Conservation (phyloP, 2,113 vertebrate genomes). For the Channa maculata region DNA sequence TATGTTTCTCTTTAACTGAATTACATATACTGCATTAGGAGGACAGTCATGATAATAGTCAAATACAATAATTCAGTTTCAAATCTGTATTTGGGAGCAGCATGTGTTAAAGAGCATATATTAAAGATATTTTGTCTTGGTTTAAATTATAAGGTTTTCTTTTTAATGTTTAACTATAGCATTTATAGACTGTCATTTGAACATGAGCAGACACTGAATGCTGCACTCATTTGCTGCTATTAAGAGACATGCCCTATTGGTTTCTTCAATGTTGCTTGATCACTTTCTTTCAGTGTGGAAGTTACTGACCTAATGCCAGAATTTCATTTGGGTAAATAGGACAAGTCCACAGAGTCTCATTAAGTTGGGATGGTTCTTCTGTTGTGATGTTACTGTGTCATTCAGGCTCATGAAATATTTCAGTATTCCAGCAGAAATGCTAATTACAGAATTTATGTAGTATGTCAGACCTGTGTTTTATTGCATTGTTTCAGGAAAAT, state of each 20-base stretch:
- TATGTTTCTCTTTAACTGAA: neutral
- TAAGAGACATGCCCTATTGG: neutral
- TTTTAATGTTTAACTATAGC: neutral
- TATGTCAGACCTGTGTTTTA: neutral
- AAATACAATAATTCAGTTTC: neutral
- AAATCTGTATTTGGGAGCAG: conserved; percentile 6
- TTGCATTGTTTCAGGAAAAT: neutral
- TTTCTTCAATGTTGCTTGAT: conserved; percentile 11
- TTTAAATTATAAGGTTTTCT: neutral
- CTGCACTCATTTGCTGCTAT: neutral
- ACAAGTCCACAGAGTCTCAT: conserved; percentile 15
- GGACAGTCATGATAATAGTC: neutral
- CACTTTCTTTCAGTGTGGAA: conserved; percentile 3
- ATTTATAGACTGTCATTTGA: neutral
- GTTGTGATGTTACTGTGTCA: neutral
- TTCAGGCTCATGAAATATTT: neutral
- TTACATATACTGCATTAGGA: neutral
- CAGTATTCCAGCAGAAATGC: neutral
- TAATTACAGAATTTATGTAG: neutral
- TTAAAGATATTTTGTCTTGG: neutral
- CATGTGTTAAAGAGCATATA: neutral
- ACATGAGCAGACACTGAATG: too few relatives aligned
- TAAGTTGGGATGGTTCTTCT: conserved; percentile 8
- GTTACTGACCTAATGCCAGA: conserved; percentile 3
- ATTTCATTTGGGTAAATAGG: conserved; percentile 36